phyloP scores from a whole-genome alignment of 2,888 invertebrate species.

The Eilema caniola region DNA sequence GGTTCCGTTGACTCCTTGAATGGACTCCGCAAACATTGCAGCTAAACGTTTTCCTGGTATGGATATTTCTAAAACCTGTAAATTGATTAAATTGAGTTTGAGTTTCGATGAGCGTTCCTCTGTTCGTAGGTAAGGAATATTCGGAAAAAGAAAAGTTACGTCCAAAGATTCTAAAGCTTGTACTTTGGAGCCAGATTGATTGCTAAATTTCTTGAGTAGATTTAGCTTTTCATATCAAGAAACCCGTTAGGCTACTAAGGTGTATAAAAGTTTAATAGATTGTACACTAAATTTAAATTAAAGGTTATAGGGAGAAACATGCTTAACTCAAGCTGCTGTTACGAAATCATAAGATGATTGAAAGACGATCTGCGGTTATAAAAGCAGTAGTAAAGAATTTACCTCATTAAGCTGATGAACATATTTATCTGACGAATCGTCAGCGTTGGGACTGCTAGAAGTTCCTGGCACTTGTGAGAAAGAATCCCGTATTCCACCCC shows the following conservation, averaged over 20 bases:
- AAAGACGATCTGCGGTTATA: neutral
- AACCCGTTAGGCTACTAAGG: too few species aligned
- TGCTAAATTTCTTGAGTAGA: too few species aligned
- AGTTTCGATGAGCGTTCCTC: too few species aligned
- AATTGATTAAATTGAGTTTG: conserved; percentile 4
- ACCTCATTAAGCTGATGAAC: conserved; percentile 92
- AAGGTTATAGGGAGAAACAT: too few species aligned
- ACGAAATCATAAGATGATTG: neutral
- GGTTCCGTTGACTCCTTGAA: conserved; percentile 98
- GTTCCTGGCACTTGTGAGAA: conserved; percentile 90
- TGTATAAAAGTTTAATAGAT: too few species aligned
- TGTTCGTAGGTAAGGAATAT: too few species aligned
- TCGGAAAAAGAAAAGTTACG: too few species aligned
- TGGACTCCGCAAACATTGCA: conserved; percentile 97
- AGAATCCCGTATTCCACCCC: conserved; percentile 98
- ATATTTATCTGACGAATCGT: conserved; percentile 93
- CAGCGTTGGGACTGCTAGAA: conserved; percentile 90
- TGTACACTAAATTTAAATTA: too few species aligned
- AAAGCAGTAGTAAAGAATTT: conserved; percentile 6
- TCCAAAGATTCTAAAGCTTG: too few species aligned
- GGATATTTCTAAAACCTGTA: conserved; percentile 91
- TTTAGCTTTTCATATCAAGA: too few species aligned
- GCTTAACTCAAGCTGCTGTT: neutral
- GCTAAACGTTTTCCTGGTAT: conserved; percentile 93
- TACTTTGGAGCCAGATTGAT: too few species aligned